Conservation (phyloP, 2,888 invertebrate genomes). For the Branchipolynoe longqiensis region DNA sequence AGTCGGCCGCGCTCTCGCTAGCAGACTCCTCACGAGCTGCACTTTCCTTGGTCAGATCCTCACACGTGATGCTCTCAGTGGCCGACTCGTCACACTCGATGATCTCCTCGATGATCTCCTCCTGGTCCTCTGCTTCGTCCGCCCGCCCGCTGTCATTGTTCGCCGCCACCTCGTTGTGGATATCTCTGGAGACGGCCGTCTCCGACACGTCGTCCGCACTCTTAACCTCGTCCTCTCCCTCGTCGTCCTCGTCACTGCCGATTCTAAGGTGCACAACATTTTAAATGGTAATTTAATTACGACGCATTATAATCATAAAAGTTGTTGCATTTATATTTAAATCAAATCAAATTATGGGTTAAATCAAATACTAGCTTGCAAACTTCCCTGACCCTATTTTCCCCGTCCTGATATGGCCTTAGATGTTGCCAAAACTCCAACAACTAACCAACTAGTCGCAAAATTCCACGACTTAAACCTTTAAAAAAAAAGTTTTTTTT, state of each 20-base stretch:
- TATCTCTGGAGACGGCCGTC: slow-evolving; percentile 67
- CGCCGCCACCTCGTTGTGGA: slow-evolving; percentile 56
- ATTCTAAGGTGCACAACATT: slow-evolving; percentile 72
- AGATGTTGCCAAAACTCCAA: no score
- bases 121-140: slow-evolving; percentile 49
- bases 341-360: no score
- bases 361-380: no score
- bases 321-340: no score
- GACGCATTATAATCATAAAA: no score
- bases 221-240: slow-evolving; percentile 65
- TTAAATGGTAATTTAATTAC: no score
- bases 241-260: slow-evolving; percentile 81
- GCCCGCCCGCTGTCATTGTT: slow-evolving; percentile 29
- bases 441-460: no score
- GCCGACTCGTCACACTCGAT: slow-evolving; percentile 9
- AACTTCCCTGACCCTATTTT: no score
- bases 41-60: neutral
- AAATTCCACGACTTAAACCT: no score
- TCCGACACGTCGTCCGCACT: slow-evolving; percentile 65
- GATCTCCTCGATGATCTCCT: slow-evolving; percentile 19
- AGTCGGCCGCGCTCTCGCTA: neutral
- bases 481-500: no score
- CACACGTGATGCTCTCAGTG: neutral
- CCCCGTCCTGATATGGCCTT: no score
- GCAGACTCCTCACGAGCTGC: neutral